Evolutionary conservation across 2,888 invertebrate species (phyloP).

Genomic region (Poecilobothrus nobilitatus): DNA sequence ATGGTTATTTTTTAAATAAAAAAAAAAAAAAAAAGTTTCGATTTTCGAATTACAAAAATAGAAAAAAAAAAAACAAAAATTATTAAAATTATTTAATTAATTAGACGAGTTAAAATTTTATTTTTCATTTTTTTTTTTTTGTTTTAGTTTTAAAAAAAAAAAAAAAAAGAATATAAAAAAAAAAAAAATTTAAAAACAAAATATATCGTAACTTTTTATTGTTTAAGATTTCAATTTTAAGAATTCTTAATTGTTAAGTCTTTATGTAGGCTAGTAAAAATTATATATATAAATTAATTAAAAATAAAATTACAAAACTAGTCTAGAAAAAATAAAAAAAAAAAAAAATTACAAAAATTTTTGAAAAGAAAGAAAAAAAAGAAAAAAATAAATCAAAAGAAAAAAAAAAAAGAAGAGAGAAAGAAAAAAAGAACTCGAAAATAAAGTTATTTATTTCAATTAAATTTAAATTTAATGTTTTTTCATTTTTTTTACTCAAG

Average conservation of each 20-base stretch:
- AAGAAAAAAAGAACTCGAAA: neutral
- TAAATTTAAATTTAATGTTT: neutral
- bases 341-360: neutral
- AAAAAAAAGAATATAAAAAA: too few relatives aligned
- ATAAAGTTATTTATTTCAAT: slow-evolving; percentile 6
- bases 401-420: neutral
- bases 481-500: too few relatives aligned
- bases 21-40: neutral
- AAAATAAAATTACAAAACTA: neutral
- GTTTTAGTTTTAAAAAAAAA: too few relatives aligned
- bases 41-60: neutral
- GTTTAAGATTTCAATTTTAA: slow-evolving; percentile 4
- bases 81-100: neutral
- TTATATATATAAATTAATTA: neutral
- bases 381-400: neutral
- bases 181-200: too few relatives aligned
- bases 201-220: neutral
- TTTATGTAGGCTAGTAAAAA: slow-evolving; percentile 1
- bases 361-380: neutral
- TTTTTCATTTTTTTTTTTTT: too few relatives aligned
- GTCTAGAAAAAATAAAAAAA: neutral
- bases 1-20: neutral
- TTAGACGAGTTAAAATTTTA: too few relatives aligned
- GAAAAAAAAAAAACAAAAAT: neutral
- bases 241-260: neutral